Evolutionary conservation across 2,888 invertebrate genomes (phyloP).

Genomic region (Maniola hyperantus): DNA sequence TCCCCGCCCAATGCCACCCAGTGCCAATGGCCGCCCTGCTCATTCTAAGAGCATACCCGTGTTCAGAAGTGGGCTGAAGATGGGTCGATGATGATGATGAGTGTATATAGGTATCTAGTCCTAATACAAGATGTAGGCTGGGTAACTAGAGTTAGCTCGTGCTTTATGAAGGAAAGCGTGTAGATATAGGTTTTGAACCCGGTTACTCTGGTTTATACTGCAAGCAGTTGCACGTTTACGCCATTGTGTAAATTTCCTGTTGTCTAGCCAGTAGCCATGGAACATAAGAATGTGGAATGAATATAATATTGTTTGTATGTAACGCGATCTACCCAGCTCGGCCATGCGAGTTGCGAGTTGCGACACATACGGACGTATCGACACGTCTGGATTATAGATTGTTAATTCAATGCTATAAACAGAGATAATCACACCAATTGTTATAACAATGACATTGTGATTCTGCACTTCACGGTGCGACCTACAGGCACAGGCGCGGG

Average conservation of each 20-base stretch:
- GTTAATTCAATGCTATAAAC: constrained; percentile 31
- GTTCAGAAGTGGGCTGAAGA: too few species aligned
- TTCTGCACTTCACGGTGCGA: constrained; percentile 8
- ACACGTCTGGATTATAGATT: constrained; percentile 35
- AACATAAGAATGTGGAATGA: constrained; percentile 13
- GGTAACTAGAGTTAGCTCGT: too few species aligned
- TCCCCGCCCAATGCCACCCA: too few species aligned
- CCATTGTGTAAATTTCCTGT: neutral
- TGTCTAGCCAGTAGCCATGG: neutral
- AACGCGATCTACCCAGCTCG: constrained; percentile 20
- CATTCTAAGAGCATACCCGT: too few species aligned
- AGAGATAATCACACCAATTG: constrained; percentile 20
- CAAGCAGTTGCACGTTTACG: neutral
- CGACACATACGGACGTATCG: constrained; percentile 13
- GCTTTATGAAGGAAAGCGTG: too few species aligned
- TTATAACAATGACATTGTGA: constrained; percentile 28
- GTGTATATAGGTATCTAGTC: too few species aligned
- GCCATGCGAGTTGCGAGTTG: constrained; percentile 12
- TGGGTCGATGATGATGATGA: too few species aligned
- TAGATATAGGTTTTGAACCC: too few species aligned
- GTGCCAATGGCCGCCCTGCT: too few species aligned
- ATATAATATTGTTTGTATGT: constrained; percentile 18
- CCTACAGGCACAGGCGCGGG: neutral
- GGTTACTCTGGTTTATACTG: too few species aligned
- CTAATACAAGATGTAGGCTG: too few species aligned